phyloP scores from a whole-genome alignment of 2,113 vertebrate species.

The Cinclus cinclus region DNA sequence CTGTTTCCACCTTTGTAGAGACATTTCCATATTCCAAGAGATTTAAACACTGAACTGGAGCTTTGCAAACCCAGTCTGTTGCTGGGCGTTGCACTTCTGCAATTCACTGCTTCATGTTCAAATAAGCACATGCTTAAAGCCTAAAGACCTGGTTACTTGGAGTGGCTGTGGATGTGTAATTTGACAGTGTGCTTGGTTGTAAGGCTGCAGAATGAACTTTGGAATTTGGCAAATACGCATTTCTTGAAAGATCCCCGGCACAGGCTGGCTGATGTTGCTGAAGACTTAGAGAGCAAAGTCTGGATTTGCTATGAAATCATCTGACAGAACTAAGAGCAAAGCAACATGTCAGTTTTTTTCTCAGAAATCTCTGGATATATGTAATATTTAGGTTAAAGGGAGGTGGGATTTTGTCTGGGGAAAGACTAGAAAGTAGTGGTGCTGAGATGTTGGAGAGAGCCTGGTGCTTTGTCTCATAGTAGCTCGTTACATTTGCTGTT shows the following conservation, averaged over 20 bases:
- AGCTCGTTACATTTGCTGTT: background rate
- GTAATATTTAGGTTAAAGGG: background rate
- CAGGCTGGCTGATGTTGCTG: background rate
- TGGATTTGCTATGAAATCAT: background rate
- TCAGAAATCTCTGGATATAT: background rate
- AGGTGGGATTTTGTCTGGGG: background rate
- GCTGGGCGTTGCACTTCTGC: background rate
- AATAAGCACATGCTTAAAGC: background rate
- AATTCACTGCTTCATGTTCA: background rate
- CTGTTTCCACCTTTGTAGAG: background rate
- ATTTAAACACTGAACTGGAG: background rate
- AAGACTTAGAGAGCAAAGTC: background rate
- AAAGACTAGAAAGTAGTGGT: background rate
- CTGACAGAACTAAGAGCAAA: background rate
- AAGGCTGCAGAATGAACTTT: background rate
- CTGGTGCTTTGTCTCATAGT: background rate
- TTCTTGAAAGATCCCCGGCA: background rate
- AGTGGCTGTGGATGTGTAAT: background rate
- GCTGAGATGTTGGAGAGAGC: background rate
- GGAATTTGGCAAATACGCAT: background rate
- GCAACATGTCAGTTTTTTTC: background rate
- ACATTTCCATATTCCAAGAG: accelerated
- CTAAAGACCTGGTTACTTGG: background rate
- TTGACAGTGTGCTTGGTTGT: background rate
- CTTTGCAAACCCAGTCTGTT: background rate